Percentiles rank a stretch among this genome's conserved stretches.
Evolutionary conservation across 2,113 vertebrate species (phyloP).

Genomic region (Oceanodroma tethys): DNA sequence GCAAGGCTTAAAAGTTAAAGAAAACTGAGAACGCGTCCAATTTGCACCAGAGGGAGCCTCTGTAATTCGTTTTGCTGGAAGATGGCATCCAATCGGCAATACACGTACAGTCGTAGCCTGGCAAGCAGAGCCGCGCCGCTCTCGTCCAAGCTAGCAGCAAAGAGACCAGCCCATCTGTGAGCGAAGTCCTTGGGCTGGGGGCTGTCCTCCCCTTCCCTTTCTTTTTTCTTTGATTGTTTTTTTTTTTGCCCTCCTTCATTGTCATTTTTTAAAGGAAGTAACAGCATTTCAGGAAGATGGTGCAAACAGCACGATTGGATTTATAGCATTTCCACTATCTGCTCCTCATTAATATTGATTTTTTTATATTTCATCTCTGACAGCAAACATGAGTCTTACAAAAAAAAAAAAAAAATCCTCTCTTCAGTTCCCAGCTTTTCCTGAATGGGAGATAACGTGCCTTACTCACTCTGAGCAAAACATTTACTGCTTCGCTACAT

Average conservation of each 20-base stretch:
- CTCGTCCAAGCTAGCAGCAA: not conserved
- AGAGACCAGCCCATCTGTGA: conserved; percentile 20
- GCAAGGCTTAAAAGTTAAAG: not conserved
- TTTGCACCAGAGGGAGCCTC: conserved; percentile 19
- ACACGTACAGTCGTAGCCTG: not conserved
- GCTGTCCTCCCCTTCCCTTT: not conserved
- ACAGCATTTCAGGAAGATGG: not conserved
- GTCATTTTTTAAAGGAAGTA: not conserved
- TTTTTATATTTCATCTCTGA: conserved; percentile 16
- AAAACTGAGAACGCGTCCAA: not conserved
- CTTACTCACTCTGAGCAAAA: not conserved
- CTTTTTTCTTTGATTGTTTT: not conserved
- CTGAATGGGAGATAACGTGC: not conserved
- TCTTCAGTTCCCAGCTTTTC: not conserved
- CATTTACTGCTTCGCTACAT: not conserved
- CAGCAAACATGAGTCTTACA: not conserved
- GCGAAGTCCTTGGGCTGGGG: not conserved
- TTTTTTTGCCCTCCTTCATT: not conserved
- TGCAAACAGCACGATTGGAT: not conserved
- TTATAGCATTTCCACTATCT: conserved; percentile 1
- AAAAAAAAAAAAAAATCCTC: not conserved
- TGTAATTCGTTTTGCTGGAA: conserved; percentile 2
- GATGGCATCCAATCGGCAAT: not conserved
- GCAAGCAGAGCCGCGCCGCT: not conserved
- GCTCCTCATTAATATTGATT: conserved; percentile 39